Base-by-base conservation (phyloP, 2,797 vertebrate species). In the Acrocephalus scirpaceus region DNA sequence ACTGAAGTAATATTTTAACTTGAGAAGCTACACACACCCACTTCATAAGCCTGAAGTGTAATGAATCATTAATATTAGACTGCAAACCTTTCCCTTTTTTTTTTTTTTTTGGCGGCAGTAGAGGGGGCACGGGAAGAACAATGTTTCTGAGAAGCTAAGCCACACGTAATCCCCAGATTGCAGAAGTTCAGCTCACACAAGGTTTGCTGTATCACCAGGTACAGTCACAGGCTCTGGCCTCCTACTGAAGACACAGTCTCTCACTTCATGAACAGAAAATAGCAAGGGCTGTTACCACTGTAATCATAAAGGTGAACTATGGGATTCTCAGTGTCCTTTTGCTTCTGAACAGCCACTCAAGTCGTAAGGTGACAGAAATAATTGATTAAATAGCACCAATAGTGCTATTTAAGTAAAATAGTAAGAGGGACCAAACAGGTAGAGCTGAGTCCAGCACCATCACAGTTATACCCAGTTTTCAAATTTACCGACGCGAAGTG, bases 341-440 rank as follows among this genome's bases (percentile, higher is more conserved):
- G 44, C 32, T 45, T 82, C 47, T 4, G 0, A 82, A 42, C 42
- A 67, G 61, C 17, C 53, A 60, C 86, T 67, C 51, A 78, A 67
- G 71, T 40, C 0, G 0, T 5, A 51, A 56, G 0, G 1, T 6
- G 56, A 51, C 30, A 67, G 56, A 53, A 80, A 9, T 1, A 4
- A 30, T 19, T 3, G 4, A 26, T 30, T 44, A 62, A 79, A 32
- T 2, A 88, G 29, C 45, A 76, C 7, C 38, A 60, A n/a, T n/a
- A n/a, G n/a, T n/a, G n/a, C n/a, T n/a, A n/a, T n/a, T n/a, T n/a
- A n/a, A n/a, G n/a, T n/a, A n/a, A n/a, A n/a, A n/a, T n/a, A n/a
- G 14, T 8, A 66, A 60, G 42, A 32, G 23, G 42, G 83, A 56
- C 19, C 32, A 76, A 44, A 36, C 23, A 71, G 60, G 61, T 6